Conservation (phyloP, 2,797 vertebrate genomes). For the Alectoris magna region DNA sequence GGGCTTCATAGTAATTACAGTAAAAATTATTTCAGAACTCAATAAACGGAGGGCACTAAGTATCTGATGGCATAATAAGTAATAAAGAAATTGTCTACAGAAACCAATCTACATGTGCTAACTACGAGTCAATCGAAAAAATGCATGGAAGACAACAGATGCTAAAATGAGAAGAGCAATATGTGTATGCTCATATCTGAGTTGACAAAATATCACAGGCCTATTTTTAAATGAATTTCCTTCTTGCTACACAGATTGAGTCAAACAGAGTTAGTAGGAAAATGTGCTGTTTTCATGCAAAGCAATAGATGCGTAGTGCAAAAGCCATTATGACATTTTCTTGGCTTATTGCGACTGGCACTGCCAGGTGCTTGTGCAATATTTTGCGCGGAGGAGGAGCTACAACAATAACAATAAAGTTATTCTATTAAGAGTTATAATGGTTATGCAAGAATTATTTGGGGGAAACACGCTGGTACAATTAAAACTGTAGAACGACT, state of each 20-base stretch:
- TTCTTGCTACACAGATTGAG: neutral
- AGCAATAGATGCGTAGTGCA: neutral
- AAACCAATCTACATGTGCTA: neutral
- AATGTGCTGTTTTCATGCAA: neutral
- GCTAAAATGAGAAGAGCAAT: constrained; percentile 34
- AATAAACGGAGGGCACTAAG: neutral
- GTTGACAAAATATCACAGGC: neutral
- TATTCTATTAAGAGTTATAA: neutral
- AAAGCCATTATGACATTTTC: neutral
- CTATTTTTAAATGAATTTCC: constrained; percentile 46
- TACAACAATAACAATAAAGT: neutral
- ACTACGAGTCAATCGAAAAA: neutral
- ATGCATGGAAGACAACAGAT: neutral
- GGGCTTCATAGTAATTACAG: neutral
- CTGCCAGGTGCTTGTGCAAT: neutral
- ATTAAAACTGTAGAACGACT: neutral
- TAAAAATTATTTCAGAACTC: neutral
- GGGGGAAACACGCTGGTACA: neutral
- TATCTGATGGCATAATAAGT: neutral
- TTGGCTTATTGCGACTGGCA: neutral
- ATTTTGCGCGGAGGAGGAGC: neutral
- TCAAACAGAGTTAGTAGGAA: neutral
- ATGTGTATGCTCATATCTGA: neutral
- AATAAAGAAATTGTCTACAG: neutral
- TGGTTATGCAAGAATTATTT: neutral